These are phyloP conservation scores for Cervus canadensis DNA, from an alignment of 2,113 vertebrate genomes.

Conservation along the genomic window DNA sequence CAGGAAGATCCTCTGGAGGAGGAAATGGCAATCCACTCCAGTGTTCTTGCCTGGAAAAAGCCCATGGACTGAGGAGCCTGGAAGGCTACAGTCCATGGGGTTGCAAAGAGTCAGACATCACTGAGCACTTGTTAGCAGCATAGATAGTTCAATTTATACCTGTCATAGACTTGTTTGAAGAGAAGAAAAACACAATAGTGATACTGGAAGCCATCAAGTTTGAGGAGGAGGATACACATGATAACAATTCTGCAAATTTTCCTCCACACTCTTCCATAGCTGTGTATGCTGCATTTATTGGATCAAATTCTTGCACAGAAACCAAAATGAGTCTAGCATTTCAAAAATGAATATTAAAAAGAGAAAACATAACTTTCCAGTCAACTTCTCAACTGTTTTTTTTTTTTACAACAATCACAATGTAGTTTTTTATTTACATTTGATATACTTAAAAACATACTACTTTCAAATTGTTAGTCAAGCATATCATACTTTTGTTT, in stretches of 20 bases:
- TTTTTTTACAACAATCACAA: background rate
- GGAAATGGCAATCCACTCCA: background rate
- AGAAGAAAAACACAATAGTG: background rate
- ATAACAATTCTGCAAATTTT: background rate
- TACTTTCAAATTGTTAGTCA: background rate
- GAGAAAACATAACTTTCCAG: background rate
- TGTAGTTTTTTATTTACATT: background rate
- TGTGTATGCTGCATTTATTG: background rate
- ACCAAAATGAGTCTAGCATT: background rate
- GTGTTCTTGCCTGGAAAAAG: background rate
- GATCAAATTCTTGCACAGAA: background rate
- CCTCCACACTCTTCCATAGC: background rate
- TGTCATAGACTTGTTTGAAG: background rate
- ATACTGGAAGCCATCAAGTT: background rate
- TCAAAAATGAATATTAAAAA: background rate
- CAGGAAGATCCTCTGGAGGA: background rate
- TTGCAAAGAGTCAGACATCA: background rate
- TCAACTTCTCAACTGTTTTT: background rate
- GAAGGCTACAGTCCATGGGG: background rate
- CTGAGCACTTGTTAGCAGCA: background rate
- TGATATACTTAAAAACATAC: background rate
- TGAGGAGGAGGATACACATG: background rate
- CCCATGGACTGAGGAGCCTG: background rate
- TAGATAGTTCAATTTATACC: background rate
- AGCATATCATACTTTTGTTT: background rate